Evolutionary conservation across 2,113 vertebrate species (phyloP).

Genomic region (Oryzias curvinotus): DNA sequence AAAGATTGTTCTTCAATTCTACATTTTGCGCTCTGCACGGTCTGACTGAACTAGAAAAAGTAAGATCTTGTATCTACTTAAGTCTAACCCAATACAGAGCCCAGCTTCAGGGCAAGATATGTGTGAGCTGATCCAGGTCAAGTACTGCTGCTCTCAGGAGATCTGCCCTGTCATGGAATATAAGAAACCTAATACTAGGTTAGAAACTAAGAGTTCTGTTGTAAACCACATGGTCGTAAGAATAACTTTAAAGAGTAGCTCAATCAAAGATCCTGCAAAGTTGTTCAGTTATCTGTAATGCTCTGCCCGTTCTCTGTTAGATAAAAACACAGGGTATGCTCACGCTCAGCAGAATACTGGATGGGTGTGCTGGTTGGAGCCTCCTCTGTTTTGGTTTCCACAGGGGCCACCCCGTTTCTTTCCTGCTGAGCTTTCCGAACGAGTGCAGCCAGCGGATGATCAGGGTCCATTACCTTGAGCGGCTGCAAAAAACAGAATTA

Average conservation of each 20-base stretch:
- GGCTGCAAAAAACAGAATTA: slow-evolving; percentile 76
- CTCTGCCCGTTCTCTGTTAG: neutral
- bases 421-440: slow-evolving; percentile 89
- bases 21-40: neutral
- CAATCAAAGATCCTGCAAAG: too few species aligned
- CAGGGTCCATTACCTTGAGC: slow-evolving; percentile 93
- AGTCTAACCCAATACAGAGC: neutral
- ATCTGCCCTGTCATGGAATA: neutral
- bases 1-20: neutral
- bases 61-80: neutral
- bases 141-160: neutral
- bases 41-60: neutral
- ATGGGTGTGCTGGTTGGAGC: slow-evolving; percentile 65
- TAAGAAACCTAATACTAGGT: slow-evolving; percentile 14
- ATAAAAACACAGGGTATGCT: slow-evolving; percentile 63
- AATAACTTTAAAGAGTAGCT: too few species aligned
- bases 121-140: slow-evolving; percentile 2
- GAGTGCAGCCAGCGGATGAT: slow-evolving; percentile 91
- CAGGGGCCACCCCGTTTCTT: slow-evolving; percentile 76
- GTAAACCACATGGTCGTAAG: neutral
- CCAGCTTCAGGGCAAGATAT: neutral
- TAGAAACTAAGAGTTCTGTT: slow-evolving; percentile 5
- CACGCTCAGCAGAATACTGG: slow-evolving; percentile 89
- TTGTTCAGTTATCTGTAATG: too few species aligned
- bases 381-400: slow-evolving; percentile 66